Percentiles rank a stretch among this genome's conserved stretches.
These are phyloP conservation scores for Oophaga pumilio DNA, from an alignment of 2,113 vertebrate species.

Conservation along the genomic window DNA sequence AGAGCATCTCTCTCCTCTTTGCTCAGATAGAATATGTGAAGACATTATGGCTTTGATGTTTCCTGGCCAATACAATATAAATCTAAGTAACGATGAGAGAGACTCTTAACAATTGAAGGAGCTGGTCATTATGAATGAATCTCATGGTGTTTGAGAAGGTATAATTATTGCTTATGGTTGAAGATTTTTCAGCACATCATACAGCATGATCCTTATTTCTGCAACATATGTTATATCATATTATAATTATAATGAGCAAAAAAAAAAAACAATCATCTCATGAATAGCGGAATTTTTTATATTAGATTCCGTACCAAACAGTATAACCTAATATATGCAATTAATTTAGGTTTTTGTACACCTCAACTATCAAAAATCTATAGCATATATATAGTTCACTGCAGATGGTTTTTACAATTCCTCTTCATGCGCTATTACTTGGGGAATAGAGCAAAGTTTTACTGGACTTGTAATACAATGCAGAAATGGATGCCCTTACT, in stretches of 20 bases:
- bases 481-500: too few relatives aligned
- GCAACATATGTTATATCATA: not conserved
- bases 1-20: constrained; percentile 70
- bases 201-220: not conserved
- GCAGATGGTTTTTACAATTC: too few relatives aligned
- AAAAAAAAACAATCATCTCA: not conserved
- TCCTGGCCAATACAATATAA: constrained; percentile 78
- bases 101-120: constrained; percentile 63
- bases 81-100: constrained; percentile 77
- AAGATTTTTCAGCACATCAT: not conserved
- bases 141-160: not conserved
- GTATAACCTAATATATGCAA: too few relatives aligned
- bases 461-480: too few relatives aligned
- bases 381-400: too few relatives aligned
- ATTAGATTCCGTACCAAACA: too few relatives aligned
- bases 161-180: not conserved
- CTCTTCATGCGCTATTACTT: too few relatives aligned
- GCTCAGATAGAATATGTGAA: constrained; percentile 79
- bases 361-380: too few relatives aligned
- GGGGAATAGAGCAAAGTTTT: too few relatives aligned
- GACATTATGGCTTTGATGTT: constrained; percentile 77
- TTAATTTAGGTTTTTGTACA: too few relatives aligned
- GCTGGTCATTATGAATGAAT: constrained; percentile 32
- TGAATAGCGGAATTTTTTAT: too few relatives aligned
- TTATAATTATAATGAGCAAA: not conserved